These are phyloP conservation scores for Agonopterix arenella DNA, from an alignment of 2,888 invertebrate species.

Conservation along the genomic window DNA sequence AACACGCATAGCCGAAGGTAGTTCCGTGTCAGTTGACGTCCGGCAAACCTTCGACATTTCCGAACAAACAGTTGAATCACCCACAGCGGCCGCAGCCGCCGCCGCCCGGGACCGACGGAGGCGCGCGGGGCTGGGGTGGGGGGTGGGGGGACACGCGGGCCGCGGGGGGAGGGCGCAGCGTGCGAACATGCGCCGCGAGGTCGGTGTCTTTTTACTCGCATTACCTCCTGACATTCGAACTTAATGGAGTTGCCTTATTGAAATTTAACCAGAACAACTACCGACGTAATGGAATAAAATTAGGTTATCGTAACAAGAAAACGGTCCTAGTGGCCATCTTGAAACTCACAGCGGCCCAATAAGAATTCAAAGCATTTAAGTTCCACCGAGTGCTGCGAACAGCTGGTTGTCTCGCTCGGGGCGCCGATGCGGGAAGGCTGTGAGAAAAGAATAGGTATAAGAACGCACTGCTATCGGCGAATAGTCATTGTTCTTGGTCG, in stretches of 20 bases:
- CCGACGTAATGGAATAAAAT: slow-evolving; percentile 65
- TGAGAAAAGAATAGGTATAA: slow-evolving; percentile 57
- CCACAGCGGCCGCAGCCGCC: slow-evolving; percentile 18
- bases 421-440: slow-evolving; percentile 17
- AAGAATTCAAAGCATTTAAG: slow-evolving; percentile 65
- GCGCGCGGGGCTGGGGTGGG: slow-evolving; percentile 14
- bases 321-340: slow-evolving; percentile 70
- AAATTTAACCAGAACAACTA: slow-evolving; percentile 65
- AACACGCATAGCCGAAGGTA: slow-evolving; percentile 64
- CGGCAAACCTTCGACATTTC: slow-evolving; percentile 74
- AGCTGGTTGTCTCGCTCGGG: slow-evolving; percentile 48
- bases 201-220: slow-evolving; percentile 65
- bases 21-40: slow-evolving; percentile 70
- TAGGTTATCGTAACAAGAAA: slow-evolving; percentile 73
- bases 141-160: background rate
- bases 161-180: slow-evolving; percentile 23
- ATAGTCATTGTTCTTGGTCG: slow-evolving; percentile 73
- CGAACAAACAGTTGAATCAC: slow-evolving; percentile 62
- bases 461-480: slow-evolving; percentile 51
- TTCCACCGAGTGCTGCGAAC: slow-evolving; percentile 27
- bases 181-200: slow-evolving; percentile 59
- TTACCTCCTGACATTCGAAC: slow-evolving; percentile 69
- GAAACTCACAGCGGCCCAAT: slow-evolving; percentile 66
- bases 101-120: slow-evolving; percentile 9
- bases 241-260: slow-evolving; percentile 68